phyloP scores from a whole-genome alignment of 1,140 invertebrate species.

The Thaumatotibia leucotreta region DNA sequence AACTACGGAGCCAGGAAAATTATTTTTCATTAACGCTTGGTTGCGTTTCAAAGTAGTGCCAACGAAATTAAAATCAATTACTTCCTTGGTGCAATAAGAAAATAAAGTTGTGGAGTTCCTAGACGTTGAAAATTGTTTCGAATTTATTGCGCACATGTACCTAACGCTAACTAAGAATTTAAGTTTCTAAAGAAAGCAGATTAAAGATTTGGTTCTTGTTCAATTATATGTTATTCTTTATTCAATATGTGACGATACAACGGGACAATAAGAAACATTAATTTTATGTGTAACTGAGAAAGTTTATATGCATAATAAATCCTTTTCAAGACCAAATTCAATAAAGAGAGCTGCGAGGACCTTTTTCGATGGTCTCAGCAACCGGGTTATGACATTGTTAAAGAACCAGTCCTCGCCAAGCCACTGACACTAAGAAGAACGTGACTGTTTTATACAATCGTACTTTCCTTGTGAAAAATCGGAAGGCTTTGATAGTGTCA shows the following conservation, averaged over 20 bases:
- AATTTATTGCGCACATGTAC: constrained; percentile 13
- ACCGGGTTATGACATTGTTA: constrained; percentile 49
- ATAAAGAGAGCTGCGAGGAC: constrained; percentile 39
- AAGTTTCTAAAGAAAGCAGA: no score
- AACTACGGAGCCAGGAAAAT: constrained; percentile 60
- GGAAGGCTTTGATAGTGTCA: constrained; percentile 30
- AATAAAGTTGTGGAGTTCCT: constrained; percentile 44
- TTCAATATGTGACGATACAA: no score
- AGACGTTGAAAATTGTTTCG: constrained; percentile 26
- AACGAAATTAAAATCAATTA: constrained; percentile 67
- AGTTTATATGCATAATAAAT: constrained; percentile 28
- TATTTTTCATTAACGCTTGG: constrained; percentile 67
- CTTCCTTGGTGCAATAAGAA: constrained; percentile 50
- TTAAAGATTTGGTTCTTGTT: no score
- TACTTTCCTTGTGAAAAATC: constrained; percentile 33
- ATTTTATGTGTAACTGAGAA: neutral
- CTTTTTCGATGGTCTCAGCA: constrained; percentile 32
- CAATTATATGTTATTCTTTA: no score
- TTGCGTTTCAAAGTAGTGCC: constrained; percentile 55
- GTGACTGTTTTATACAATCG: constrained; percentile 42
- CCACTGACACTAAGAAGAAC: constrained; percentile 47
- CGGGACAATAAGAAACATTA: neutral
- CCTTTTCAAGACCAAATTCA: constrained; percentile 55
- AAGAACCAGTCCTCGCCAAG: constrained; percentile 28
- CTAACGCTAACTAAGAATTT: constrained; percentile 17